Conservation (phyloP, 2,888 invertebrate species). For the Eupithecia tripunctaria region DNA sequence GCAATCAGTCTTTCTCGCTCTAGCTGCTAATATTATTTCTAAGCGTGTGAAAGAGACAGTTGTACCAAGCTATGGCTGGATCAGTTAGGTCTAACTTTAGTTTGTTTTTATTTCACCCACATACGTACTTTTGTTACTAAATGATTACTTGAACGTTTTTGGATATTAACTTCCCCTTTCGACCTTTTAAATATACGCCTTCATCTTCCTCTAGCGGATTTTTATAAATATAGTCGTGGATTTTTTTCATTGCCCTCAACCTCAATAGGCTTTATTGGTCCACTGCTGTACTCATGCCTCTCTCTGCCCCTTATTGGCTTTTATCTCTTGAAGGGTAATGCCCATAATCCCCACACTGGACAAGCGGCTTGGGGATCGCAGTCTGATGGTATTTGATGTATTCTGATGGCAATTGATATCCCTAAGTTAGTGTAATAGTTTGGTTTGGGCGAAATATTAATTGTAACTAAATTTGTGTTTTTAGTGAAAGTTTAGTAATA, state of each 20-base stretch:
- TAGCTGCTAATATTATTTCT: background rate
- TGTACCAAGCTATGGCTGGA: background rate
- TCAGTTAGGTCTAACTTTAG: background rate
- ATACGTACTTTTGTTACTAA: background rate
- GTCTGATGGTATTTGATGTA: too few relatives aligned
- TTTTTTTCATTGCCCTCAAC: too few relatives aligned
- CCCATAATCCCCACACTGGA: too few relatives aligned
- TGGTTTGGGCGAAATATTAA: background rate
- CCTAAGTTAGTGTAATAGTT: too few relatives aligned
- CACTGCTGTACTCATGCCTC: too few relatives aligned
- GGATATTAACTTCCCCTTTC: background rate
- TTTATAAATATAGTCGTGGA: background rate
- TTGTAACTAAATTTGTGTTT: background rate
- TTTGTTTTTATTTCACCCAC: background rate
- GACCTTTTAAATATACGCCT: background rate
- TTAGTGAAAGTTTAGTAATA: constrained; percentile 3
- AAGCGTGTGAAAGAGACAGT: background rate
- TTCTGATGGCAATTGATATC: too few relatives aligned
- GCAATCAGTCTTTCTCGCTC: background rate
- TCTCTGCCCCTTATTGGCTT: too few relatives aligned
- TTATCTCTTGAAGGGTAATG: too few relatives aligned
- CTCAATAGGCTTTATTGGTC: too few relatives aligned
- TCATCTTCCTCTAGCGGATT: background rate
- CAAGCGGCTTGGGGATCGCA: too few relatives aligned
- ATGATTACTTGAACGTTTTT: background rate